phyloP scores from a whole-genome alignment of 2,113 vertebrate species.

The Drymodes brunneopygia region DNA sequence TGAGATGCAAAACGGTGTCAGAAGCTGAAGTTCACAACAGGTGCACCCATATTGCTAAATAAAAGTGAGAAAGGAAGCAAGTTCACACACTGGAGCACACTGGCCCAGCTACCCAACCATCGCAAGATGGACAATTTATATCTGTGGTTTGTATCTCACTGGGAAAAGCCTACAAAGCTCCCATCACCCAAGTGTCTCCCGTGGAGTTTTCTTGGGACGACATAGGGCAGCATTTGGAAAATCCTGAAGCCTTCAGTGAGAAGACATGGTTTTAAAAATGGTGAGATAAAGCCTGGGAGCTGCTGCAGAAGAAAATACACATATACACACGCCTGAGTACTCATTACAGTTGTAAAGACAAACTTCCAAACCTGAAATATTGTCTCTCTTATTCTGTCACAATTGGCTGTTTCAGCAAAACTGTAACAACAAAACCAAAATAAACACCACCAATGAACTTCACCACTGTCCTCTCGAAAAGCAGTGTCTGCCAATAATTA shows the following conservation, averaged over 20 bases:
- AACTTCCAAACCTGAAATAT: neutral
- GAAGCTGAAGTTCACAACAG: neutral
- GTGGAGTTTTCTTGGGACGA: neutral
- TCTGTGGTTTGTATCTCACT: neutral
- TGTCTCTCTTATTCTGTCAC: neutral
- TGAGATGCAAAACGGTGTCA: neutral
- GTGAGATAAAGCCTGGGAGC: neutral
- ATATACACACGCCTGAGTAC: neutral
- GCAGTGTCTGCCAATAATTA: neutral
- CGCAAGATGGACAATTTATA: neutral
- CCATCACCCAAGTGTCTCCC: fast-evolving
- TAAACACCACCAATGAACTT: neutral
- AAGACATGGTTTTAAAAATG: neutral
- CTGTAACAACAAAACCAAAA: neutral
- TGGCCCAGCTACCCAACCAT: neutral
- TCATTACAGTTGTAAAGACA: neutral
- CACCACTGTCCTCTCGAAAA: neutral
- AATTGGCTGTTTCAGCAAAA: neutral
- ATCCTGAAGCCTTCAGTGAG: neutral
- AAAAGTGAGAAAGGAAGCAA: neutral
- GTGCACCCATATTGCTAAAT: neutral
- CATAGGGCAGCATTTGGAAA: neutral
- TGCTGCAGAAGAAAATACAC: neutral
- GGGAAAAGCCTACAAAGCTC: neutral
- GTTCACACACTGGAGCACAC: neutral